Percentiles rank a stretch among this genome's conserved stretches.
Conservation (phyloP, 2,888 invertebrate species). For the Aspidiotus rigidus region DNA sequence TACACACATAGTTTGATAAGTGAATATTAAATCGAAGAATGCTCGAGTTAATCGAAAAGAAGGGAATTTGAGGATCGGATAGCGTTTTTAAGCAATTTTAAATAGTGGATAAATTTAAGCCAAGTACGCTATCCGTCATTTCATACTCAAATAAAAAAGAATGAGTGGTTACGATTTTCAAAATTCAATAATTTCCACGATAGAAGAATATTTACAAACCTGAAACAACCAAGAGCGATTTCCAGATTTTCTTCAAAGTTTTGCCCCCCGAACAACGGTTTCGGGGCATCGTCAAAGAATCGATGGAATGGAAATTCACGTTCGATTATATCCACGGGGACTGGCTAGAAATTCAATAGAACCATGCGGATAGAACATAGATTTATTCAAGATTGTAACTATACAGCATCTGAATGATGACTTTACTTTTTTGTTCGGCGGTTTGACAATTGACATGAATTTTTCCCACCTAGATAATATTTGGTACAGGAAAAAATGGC, state of each 20-base stretch:
- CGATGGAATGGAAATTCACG: constrained; percentile 86
- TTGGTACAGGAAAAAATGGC: constrained; percentile 94
- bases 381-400: not conserved
- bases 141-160: constrained; percentile 1
- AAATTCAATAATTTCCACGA: not conserved
- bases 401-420: constrained; percentile 7
- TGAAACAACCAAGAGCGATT: constrained; percentile 85
- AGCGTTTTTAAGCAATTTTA: no score
- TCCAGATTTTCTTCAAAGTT: constrained; percentile 73
- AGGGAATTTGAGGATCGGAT: no score
- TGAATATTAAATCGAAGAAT: no score
- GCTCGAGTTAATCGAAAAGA: no score
- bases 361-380: not conserved
- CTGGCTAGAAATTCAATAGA: constrained; percentile 38
- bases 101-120: no score
- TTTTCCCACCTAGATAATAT: constrained; percentile 85
- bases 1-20: no score
- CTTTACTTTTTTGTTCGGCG: constrained; percentile 44
- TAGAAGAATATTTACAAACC: constrained; percentile 43
- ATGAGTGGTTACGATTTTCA: constrained; percentile 5
- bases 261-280: constrained; percentile 76
- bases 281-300: constrained; percentile 88
- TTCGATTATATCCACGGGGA: constrained; percentile 51
- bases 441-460: constrained; percentile 58
- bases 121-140: no score